Evolutionary conservation across 2,888 invertebrate species (phyloP), one percentile per base, ranked within the genome.

Genomic region (Mylabris sibirica): DNA sequence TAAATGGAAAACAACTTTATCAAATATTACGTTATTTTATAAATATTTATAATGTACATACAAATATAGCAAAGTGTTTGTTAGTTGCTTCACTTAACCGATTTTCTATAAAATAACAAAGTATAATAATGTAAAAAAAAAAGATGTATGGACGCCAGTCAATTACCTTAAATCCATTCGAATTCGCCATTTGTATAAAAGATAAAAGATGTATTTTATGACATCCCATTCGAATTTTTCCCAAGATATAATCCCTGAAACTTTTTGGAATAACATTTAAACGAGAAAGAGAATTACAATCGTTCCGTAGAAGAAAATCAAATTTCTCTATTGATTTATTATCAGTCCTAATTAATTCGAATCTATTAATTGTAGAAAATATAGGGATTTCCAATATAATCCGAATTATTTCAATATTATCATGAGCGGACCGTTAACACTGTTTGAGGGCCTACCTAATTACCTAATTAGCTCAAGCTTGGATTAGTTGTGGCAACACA

Each of bases 181-280:
- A 41, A 41, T 41, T 14, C n/a, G 5, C 44, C 44, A 44, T 53
- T 53, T 53, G 49, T 53, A 22, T 20, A 22, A 22, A 22, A 22
- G 49, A 53, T 53, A 53, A 53, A 22, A 53, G 49, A 22, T 53
- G 22, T 53, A 53, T 53, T 53, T 53, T 53, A 53, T 53, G 49
- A 53, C 44, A 44, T 38, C 44, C 44, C 44, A 44, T 53, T 53
- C 49, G 22, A 8, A 12, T 53, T 53, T 22, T 22, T 17, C 44
- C 49, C n/a, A 22, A 44, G 44, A 44, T 44, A 44, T 44, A 38
- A 38, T 38, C 17, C 49, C 11, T 1, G 9, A 20, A 22, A 22
- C 49, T 53, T 53, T n/a, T 17, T 2, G 17, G 17, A 22, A n/a
- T 22, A 22, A 0, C 49, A 53, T 53, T 53, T 44, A 44, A 30